Base-by-base conservation (phyloP, 2,888 invertebrate species). In the Sinhomidia bicolor region DNA sequence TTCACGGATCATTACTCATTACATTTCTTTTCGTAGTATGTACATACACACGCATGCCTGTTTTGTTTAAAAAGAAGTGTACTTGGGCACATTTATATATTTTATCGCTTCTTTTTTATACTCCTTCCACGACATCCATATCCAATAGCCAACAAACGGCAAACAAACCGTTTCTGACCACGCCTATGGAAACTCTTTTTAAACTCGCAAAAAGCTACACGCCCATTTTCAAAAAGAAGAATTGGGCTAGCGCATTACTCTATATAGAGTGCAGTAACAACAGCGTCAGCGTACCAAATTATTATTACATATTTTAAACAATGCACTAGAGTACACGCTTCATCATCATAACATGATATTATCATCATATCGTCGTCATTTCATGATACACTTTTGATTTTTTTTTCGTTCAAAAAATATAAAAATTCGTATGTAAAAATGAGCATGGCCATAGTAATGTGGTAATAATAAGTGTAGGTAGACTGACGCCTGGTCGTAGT, bases 1-100 rank as follows among this genome's bases (percentile, higher is more conserved):
- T 36, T 68, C 36, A 68, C 68, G 68, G 68, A 68, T 68, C 68
- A 68, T 68, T 68, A 68, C 36, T 68, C 68, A 68, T 68, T 68
- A 32, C 41, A 9, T 68, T 68, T 41, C 2, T 10, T 26, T 36
- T 17, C 14, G 26, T 23, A 23, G 20, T n/a, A n/a, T n/a, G n/a
- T n/a, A n/a, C n/a, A n/a, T n/a, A n/a, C n/a, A n/a, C n/a, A n/a
- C n/a, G 60, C 20, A 60, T 20, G 23, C 60, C 23, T n/a, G n/a
- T 47, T 2, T 12, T 12, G 47, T 12, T 47, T 12, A 47, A 47
- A 47, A 12, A n/a, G n/a, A n/a, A n/a, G n/a, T n/a, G n/a, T n/a
- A n/a, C n/a, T n/a, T 47, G 12, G 2, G 2, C 12, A 12, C 12
- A 47, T 47, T 9, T 47, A 6, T 47, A 12, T 12, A 12, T 12